Evolutionary conservation across 2,888 invertebrate species (phyloP), one percentile per base, ranked within the genome.

Genomic region (Spisula subtruncata): DNA sequence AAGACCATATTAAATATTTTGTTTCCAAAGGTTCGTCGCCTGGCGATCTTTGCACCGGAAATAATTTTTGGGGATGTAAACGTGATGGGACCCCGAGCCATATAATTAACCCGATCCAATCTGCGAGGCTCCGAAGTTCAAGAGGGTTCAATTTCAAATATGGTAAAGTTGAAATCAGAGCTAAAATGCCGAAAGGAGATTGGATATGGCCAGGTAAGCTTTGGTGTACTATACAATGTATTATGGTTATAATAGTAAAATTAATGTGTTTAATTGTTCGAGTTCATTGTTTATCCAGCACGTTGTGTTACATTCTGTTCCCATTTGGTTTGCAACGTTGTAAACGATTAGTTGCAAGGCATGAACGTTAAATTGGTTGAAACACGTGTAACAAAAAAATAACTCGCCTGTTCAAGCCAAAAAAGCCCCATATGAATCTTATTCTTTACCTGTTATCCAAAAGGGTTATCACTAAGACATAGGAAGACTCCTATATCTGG

Each of bases 101-200:
- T 41, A 90, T 94, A 29, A 91, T 98, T 56, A 98, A 98, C 96
- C 98, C 98, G 0, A 97, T 98, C 91, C 98, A 98, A 96, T 98
- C 98, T 93, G 98, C 98, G 1, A 97, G 98, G 83, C 91, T 98
- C 48, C 88, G 94, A 12, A 97, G 98, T 85, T 98, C 98, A 0
- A 97, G 97, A 0, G 94, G 98, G 16, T 94, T 95, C 80, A 97
- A 98, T 92, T 98, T 98, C 97, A 97, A 97, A 93, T 98, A 98
- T 95, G 98, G 98, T 18, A 97, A 97, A 81, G 96, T 98, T 29
- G 98, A 98, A 96, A 97, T 98, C 12, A 97, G 97, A 86, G 98
- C 98, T 0, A 98, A 98, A 96, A 97, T 98, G 97, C 98, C 98
- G 0, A 97, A 97, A 32, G 98, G 98, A 25, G 98, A 98, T 96